A percentile compares a stretch with the other conserved stretches of the same genome.
These are phyloP conservation scores for Grus americana DNA, from an alignment of 2,113 vertebrate genomes.

Conservation along the genomic window DNA sequence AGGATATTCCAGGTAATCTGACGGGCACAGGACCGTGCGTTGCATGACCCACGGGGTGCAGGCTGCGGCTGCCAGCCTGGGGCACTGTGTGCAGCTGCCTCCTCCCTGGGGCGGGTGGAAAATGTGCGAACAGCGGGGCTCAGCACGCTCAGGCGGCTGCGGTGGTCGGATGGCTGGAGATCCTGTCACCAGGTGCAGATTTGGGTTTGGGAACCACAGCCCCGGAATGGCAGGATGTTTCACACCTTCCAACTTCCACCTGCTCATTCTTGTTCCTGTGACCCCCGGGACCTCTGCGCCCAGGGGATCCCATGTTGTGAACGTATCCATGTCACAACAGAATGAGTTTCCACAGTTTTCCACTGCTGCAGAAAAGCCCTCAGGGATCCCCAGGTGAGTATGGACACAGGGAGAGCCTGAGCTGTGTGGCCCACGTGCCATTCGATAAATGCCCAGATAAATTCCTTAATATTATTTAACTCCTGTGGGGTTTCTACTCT, in stretches of 20 bases:
- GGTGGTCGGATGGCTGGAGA: neutral
- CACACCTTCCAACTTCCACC: neutral
- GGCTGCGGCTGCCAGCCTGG: neutral
- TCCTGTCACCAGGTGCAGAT: neutral
- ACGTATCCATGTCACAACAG: neutral
- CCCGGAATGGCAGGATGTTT: neutral
- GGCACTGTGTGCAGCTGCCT: neutral
- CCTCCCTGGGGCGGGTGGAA: neutral
- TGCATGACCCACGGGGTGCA: fast-evolving
- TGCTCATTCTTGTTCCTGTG: neutral
- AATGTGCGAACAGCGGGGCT: neutral
- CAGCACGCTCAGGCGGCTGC: neutral
- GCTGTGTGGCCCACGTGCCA: neutral
- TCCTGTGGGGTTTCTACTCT: neutral
- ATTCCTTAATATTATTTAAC: neutral
- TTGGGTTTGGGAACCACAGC: neutral
- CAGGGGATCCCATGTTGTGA: neutral
- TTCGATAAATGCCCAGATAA: neutral
- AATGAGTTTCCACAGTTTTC: neutral
- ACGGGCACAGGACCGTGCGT: fast-evolving
- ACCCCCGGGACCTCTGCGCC: neutral
- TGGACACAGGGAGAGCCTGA: neutral
- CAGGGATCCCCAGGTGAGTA: neutral
- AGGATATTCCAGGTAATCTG: neutral
- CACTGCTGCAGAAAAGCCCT: neutral